Percentiles rank a stretch among this genome's conserved stretches.
These are phyloP conservation scores for Pemphredon lugubris DNA, from an alignment of 2,888 invertebrate genomes.

Conservation along the genomic window DNA sequence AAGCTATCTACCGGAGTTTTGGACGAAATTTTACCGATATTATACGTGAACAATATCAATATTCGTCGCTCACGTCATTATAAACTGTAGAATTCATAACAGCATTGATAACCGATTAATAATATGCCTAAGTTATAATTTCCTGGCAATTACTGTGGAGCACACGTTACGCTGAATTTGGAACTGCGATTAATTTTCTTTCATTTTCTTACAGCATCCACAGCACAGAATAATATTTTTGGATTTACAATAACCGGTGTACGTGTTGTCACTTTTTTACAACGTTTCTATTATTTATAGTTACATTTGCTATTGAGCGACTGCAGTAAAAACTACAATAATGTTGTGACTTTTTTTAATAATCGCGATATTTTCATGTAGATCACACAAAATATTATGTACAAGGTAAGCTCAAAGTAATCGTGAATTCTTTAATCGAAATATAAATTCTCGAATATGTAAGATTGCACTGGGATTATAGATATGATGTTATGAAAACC, in stretches of 20 bases:
- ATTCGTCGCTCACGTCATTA: constrained; percentile 21
- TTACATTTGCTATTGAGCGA: constrained; percentile 53
- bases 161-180: constrained; percentile 22
- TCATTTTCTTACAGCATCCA: too few relatives aligned
- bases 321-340: constrained; percentile 50
- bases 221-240: constrained; percentile 28
- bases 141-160: constrained; percentile 20
- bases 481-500: constrained; percentile 13
- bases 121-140: constrained; percentile 20
- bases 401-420: constrained; percentile 60
- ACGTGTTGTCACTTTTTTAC: constrained; percentile 36
- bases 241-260: constrained; percentile 33
- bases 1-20: constrained; percentile 24
- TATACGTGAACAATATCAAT: constrained; percentile 13
- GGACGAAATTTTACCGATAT: constrained; percentile 32
- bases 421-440: constrained; percentile 27
- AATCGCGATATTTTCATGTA: constrained; percentile 38
- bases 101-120: constrained; percentile 13
- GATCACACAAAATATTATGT: constrained; percentile 50
- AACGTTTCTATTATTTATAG: constrained; percentile 44
- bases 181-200: constrained; percentile 39
- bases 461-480: constrained; percentile 44
- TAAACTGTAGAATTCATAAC: constrained; percentile 11
- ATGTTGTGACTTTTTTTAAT: constrained; percentile 20
- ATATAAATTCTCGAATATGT: constrained; percentile 11